Evolutionary conservation across 2,797 vertebrate genomes (phyloP), one percentile per base, ranked within the genome.

Genomic region (Falco concolor): DNA sequence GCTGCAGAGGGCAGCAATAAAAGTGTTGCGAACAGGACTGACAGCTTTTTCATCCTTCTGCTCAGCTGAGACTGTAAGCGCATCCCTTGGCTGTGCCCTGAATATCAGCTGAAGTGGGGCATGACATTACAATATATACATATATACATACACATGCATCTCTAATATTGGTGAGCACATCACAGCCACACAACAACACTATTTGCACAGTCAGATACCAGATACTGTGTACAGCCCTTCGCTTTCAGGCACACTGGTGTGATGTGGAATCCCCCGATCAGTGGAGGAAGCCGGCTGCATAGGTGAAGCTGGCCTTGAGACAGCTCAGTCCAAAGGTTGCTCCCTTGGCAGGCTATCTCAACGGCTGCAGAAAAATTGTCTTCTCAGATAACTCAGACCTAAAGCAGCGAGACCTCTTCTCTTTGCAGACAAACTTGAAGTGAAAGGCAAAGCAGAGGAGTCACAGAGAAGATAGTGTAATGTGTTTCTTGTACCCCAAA

Each of bases 241-340:
- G 7, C 10, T 78, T 78, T 40, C 49, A 80, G 19, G 42, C 13
- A 74, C 9, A 5, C 6, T 72, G 23, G 16, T 40, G 20, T 72
- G 28, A 17, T 1, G 0, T 22, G 54, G 9, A 61, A 61, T 14
- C 24, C 8, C 23, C 23, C 27, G 34, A 54, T 14, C 30, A 81
- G 7, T 13, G 59, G 13, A 88, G 10, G 30, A 92, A 90, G 16
- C 10, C 9, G 13, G 10, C 44, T 83, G 11, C 2, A 0, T 2
- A 22, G 20, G 45, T 69, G 49, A 72, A 56, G 45, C 7, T 56
- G 32, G 15, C 36, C 65, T 81, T 0, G 0, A 76, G 32, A 64
- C 0, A 0, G 22, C 40, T 90, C 50, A 56, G 38, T 47, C 8
- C 65, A 63, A 34, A 19, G 32, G 21, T 4, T 17, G 8, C 4